Evolutionary conservation across 2,888 invertebrate genomes (phyloP).

Genomic region (Apotomis turbidana): DNA sequence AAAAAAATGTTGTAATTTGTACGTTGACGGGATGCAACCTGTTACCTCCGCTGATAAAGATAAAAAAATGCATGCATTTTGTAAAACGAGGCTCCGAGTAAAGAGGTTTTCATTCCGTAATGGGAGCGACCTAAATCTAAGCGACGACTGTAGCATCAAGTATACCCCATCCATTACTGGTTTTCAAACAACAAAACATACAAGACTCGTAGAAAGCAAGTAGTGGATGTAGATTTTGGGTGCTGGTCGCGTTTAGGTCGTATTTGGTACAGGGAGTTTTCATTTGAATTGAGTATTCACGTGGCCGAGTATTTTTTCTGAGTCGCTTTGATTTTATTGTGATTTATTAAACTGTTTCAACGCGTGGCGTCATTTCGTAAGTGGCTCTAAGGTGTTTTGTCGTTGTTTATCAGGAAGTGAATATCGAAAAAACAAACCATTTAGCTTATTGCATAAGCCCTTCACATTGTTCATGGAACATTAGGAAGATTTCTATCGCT

Average conservation of each 20-base stretch:
- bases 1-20: not conserved
- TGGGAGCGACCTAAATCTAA: slow-evolving; percentile 15
- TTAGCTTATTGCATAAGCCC: not conserved
- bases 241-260: not conserved
- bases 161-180: not conserved
- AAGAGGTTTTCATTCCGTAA: slow-evolving; percentile 21
- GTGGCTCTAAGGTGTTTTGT: not conserved
- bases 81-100: slow-evolving; percentile 8
- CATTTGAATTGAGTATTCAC: not conserved
- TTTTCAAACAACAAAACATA: not conserved
- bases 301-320: not conserved
- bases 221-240: not conserved
- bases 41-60: not conserved
- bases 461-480: too few relatives aligned
- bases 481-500: too few relatives aligned
- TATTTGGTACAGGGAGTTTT: not conserved
- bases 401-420: not conserved
- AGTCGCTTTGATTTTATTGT: not conserved
- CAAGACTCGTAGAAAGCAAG: not conserved
- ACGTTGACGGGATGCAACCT: not conserved
- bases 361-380: not conserved
- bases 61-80: slow-evolving; percentile 22
- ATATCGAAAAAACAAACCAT: not conserved
- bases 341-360: not conserved
- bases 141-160: too few relatives aligned